A percentile compares a stretch with the other conserved stretches of the same genome.
Evolutionary conservation across 2,888 invertebrate genomes (phyloP).

Genomic region (Apamea epomidion): DNA sequence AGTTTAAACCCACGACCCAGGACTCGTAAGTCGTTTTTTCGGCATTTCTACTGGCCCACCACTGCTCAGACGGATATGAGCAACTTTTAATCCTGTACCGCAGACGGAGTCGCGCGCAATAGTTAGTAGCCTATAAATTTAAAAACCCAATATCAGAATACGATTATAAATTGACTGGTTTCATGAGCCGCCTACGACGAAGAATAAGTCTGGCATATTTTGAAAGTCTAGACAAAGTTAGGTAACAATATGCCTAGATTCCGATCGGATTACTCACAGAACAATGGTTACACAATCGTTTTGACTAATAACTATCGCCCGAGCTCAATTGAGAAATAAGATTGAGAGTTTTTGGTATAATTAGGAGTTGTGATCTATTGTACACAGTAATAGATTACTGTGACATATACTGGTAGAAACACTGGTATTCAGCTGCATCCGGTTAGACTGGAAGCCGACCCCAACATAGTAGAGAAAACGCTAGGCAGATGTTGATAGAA

Average conservation of each 20-base stretch:
- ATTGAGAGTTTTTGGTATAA: background rate
- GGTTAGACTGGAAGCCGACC: too few species aligned
- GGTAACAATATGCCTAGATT: slow-evolving; percentile 46
- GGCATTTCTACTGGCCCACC: too few species aligned
- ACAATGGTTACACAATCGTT: slow-evolving; percentile 55
- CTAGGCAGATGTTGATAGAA: background rate
- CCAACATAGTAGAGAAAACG: too few species aligned
- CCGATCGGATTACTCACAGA: slow-evolving; percentile 44
- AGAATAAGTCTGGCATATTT: slow-evolving; percentile 39
- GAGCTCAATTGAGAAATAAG: slow-evolving; percentile 5
- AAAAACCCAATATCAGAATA: slow-evolving; percentile 13
- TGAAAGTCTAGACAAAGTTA: slow-evolving; percentile 45
- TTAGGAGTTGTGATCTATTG: background rate
- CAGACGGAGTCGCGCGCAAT: too few species aligned
- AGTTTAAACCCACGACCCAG: too few species aligned
- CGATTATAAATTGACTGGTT: slow-evolving; percentile 9
- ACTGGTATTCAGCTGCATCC: too few species aligned
- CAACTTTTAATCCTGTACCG: background rate
- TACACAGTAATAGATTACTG: too few species aligned
- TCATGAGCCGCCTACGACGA: slow-evolving; percentile 34
- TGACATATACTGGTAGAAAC: too few species aligned
- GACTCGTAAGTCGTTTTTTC: background rate
- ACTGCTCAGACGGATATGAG: background rate
- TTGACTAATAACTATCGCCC: slow-evolving; percentile 39
- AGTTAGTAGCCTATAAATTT: background rate